Evolutionary conservation across 2,888 invertebrate species (phyloP), one percentile per base, ranked within the genome.

Genomic region (Drosophila leonis): DNA sequence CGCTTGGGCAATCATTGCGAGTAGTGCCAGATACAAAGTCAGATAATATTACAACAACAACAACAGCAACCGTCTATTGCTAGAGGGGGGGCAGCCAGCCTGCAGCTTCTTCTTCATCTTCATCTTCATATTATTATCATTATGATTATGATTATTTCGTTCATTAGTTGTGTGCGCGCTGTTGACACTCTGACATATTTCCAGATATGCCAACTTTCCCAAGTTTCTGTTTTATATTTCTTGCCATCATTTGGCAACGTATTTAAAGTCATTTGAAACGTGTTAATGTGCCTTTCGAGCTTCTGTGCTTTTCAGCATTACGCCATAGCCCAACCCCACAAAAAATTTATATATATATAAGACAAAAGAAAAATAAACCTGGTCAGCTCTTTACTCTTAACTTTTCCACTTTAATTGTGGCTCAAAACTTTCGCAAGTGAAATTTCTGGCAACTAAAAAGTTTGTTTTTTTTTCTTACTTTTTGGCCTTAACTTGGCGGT

Each of bases 371-470:
- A 52, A 64, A 39, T 33, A 52, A 52, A 67, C 61, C 48, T 72
- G 66, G 78, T 64, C 78, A 67, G 63, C 56, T 63, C 29, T 39
- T 37, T 35, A 57, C 77, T 66, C 66, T 54, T 61, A 78, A 69
- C 46, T 67, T 68, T 72, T 71, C 70, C 54, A 68, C 83, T 74
- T 83, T 65, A 80, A 83, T 78, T 80, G 71, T 62, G 71, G 55
- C 62, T 60, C 55, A 57, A 67, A 75, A 63, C 75, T 83, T 83
- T 83, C 85, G 83, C 83, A 87, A 87, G 80, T 87, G 88, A 83
- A 87, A 86, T 68, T 75, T 80, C 48, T 72, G 78, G 71, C 73
- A 68, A 60, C 65, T 56, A 39, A 51, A 70, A 69, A 59, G 75
- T 57, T 66, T 41, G 27, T 52, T n/a, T 48, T 44, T 35, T 20